Conservation (phyloP, 2,113 vertebrate species). For the Lepus timidus region DNA sequence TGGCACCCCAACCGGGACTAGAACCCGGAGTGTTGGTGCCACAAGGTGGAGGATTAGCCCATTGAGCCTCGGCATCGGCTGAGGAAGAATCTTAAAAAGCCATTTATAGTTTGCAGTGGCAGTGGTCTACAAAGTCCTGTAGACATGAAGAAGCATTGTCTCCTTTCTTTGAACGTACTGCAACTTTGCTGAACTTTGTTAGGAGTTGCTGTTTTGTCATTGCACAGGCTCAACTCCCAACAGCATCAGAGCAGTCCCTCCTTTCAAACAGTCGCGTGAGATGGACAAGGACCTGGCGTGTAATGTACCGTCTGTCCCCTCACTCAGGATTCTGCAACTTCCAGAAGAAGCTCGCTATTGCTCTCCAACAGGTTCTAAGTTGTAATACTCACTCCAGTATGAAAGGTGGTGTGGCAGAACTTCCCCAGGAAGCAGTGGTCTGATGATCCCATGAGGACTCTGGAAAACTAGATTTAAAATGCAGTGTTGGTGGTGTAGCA, state of each 20-base stretch:
- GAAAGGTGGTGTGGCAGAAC: constrained; percentile 72
- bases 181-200: constrained; percentile 30
- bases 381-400: constrained; percentile 35
- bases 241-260: not conserved
- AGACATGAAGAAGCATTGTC: not conserved
- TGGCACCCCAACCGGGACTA: too few species aligned
- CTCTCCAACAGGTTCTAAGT: not conserved
- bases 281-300: not conserved
- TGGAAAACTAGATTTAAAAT: constrained; percentile 75
- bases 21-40: too few species aligned
- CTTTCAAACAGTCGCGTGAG: not conserved
- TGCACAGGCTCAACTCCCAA: not conserved
- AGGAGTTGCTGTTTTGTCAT: not conserved
- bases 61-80: too few species aligned
- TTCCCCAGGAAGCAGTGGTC: constrained; percentile 67
- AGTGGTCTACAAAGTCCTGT: not conserved
- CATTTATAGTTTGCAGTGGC: constrained; percentile 13
- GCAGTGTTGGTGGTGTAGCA: constrained; percentile 67
- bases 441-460: not conserved
- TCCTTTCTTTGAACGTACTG: not conserved
- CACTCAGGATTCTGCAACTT: not conserved
- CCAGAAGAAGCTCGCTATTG: not conserved
- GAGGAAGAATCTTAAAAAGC: constrained; percentile 1
- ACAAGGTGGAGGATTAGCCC: too few species aligned
- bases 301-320: not conserved